These are phyloP conservation scores for Holcopasites calliopsidis DNA, from an alignment of 1,140 invertebrate genomes.

Conservation along the genomic window DNA sequence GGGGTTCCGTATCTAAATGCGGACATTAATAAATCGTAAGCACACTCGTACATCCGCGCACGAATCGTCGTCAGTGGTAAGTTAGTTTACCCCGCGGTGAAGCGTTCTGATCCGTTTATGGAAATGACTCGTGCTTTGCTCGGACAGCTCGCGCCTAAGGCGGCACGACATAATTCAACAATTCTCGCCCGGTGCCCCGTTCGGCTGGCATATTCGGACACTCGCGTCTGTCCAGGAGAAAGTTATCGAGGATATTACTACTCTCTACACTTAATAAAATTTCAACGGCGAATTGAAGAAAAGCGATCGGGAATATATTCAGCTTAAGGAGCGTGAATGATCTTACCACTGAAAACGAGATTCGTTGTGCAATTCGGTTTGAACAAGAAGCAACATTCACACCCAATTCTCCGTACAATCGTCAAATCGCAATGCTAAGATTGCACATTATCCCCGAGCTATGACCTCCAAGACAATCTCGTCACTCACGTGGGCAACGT, in stretches of 20 bases:
- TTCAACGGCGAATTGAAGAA: not conserved
- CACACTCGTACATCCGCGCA: slow-evolving; percentile 50
- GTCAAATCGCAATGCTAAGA: not conserved
- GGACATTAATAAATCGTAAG: slow-evolving; percentile 71
- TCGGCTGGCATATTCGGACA: slow-evolving; percentile 43
- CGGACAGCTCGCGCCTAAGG: slow-evolving; percentile 64
- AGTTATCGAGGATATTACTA: not conserved
- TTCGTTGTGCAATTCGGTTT: too few species aligned
- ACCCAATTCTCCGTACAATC: not conserved
- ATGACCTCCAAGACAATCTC: not conserved
- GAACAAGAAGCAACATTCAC: too few species aligned
- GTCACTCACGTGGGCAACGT: not conserved
- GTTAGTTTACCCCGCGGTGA: slow-evolving; percentile 67
- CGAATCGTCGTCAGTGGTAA: slow-evolving; percentile 63
- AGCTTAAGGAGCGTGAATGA: too few species aligned
- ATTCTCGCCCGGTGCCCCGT: slow-evolving; percentile 53
- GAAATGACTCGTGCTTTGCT: slow-evolving; percentile 69
- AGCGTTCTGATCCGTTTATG: slow-evolving; percentile 74
- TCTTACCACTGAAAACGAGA: too few species aligned
- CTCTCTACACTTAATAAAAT: not conserved
- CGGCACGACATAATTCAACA: slow-evolving; percentile 64
- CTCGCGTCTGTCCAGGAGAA: slow-evolving; percentile 5
- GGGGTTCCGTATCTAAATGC: slow-evolving; percentile 68
- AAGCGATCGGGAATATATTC: too few species aligned
- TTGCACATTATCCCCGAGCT: not conserved